Base-by-base conservation (phyloP, 2,797 vertebrate genomes). In the Eremophila alpestris region DNA sequence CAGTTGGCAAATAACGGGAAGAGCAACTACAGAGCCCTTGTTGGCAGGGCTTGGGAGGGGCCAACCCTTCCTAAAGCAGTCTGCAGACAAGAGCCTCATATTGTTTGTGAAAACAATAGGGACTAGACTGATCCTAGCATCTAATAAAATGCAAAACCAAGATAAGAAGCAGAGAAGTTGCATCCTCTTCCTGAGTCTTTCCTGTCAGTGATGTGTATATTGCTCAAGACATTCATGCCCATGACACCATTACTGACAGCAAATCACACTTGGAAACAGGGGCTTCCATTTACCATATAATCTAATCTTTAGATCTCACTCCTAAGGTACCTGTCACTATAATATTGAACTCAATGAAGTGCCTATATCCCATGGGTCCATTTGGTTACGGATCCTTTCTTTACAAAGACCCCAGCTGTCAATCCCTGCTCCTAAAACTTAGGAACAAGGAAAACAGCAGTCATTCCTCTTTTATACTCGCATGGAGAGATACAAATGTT, bases 61-160 rank as follows among this genome's bases (percentile, higher is more conserved):
- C 41, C 26, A 91, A 11, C 12, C 20, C 40, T 81, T 34, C 9
- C 1, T 32, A 38, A 93, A 75, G 63, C 27, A 22, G 30, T 52
- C 69, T 69, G 65, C 40, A 76, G 62, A 41, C 79, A 79, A 81
- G 27, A 88, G 52, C 41, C 27, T 76, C 29, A 10, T 18, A 26
- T 26, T 58, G 34, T 73, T 78, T 71, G n/a, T 30, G 36, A 67
- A 76, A 60, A 89, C 63, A 79, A 67, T 24, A 54, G 70, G 22
- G 73, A 64, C 80, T 52, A 73, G 64, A 62, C 29, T 30, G 41
- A 73, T 69, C 34, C 40, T 45, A 59, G 41, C 32, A 78, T 69
- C 74, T 43, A 67, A 90, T 90, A 88, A 91, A 94, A 79, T 38
- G 59, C 48, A 85, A 91, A 81, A 55, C 21, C 71, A 89, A 93